Evolutionary conservation across 2,888 invertebrate genomes (phyloP), one percentile per base, ranked within the genome.

Genomic region (Philereme transversata): DNA sequence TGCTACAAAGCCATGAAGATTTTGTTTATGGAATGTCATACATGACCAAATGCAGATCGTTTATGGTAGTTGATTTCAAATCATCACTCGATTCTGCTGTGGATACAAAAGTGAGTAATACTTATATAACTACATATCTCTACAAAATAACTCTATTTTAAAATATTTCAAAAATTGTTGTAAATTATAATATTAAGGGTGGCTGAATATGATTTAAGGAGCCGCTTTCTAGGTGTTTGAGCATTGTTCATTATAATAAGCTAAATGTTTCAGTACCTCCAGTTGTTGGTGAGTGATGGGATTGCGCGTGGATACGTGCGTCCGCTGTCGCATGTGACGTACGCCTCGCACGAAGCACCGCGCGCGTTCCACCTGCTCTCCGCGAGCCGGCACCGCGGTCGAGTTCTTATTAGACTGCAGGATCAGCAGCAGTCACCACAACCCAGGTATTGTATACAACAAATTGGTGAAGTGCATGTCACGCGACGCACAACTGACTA

Each of bases 311-410:
- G 88, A 0, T 80, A 73, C 63, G 85, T 88, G 40, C 77, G 84
- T 0, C 87, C 87, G 0, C 67, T 88, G 50, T 71, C 85, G 1
- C 78, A 81, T 33, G 78, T 83, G 11, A 70, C 74, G 22, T 86
- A 76, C 61, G 52, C 65, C 0, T 68, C 82, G 4, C 47, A 57
- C 0, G 79, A 82, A 0, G 82, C 69, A 4, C 5, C 80, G 3
- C 78, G 83, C 4, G 87, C 87, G 0, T 77, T 84, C 63, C 79
- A 79, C 0, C 72, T 86, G 51, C 67, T 86, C 44, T 77, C 79
- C 4, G 69, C 72, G 10, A 80, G 81, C 56, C 68, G 71, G 2
- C 83, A 86, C 57, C 77, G 82, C 11, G 88, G 87, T 10, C 77
- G 85, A 0, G 83, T 78, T 40, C 70, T 87, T 11, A 64, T 88